Evolutionary conservation across 2,888 invertebrate genomes (phyloP).

Genomic region (Scaptomyza polygonia): DNA sequence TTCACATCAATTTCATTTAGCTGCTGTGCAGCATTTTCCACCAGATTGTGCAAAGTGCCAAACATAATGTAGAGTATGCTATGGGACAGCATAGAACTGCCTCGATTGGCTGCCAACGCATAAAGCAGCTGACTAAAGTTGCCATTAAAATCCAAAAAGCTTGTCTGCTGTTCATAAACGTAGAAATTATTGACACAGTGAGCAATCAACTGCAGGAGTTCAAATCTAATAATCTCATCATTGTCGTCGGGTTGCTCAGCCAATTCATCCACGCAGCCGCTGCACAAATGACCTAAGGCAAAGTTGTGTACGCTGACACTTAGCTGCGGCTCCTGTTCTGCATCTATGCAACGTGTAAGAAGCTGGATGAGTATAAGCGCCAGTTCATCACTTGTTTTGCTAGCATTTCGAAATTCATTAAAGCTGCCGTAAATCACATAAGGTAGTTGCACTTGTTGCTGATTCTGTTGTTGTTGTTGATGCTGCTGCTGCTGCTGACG

Average conservation of each 20-base stretch:
- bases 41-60: conserved; percentile 80
- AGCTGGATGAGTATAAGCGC: conserved; percentile 81
- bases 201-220: conserved; percentile 77
- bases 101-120: conserved; percentile 64
- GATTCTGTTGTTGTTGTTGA: conserved; percentile 13
- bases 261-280: conserved; percentile 34
- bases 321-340: conserved; percentile 74
- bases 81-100: conserved; percentile 62
- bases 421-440: conserved; percentile 35
- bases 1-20: conserved; percentile 71
- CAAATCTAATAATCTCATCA: conserved; percentile 77
- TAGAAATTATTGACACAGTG: conserved; percentile 82
- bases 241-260: conserved; percentile 47
- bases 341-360: conserved; percentile 78
- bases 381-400: conserved; percentile 81
- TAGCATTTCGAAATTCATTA: conserved; percentile 55
- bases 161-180: conserved; percentile 67
- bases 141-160: conserved; percentile 71
- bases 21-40: conserved; percentile 57
- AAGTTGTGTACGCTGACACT: conserved; percentile 81
- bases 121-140: conserved; percentile 73
- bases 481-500: conserved; percentile 39
- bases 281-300: conserved; percentile 77
- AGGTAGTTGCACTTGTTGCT: conserved; percentile 11
- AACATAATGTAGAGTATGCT: conserved; percentile 81